Evolutionary conservation across 2,797 vertebrate genomes (phyloP).

Genomic region (Pseudocheirus occidentalis): DNA sequence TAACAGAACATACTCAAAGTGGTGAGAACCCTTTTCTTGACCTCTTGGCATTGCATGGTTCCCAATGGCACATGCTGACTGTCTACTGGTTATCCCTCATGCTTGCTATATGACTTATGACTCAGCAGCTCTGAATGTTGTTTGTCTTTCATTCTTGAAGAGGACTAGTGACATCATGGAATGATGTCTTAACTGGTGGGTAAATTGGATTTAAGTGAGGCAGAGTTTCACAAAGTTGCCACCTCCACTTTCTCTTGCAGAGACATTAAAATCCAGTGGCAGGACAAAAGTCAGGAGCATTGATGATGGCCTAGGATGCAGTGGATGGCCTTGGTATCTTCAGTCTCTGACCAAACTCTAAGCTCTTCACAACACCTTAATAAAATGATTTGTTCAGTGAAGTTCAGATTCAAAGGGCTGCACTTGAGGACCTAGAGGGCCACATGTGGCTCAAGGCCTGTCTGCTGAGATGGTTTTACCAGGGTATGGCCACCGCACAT

Average conservation of each 20-base stretch:
- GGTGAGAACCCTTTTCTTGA: neutral
- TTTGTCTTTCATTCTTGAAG: neutral
- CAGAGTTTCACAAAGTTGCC: neutral
- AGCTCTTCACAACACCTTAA: neutral
- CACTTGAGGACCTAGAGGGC: too few relatives aligned
- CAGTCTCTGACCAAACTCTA: neutral
- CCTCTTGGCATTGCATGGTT: neutral
- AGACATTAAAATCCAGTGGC: neutral
- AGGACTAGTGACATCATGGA: neutral
- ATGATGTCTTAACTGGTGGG: neutral
- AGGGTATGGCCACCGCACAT: too few relatives aligned
- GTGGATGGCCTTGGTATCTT: neutral
- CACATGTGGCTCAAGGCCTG: too few relatives aligned
- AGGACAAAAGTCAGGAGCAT: neutral
- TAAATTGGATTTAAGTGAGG: neutral
- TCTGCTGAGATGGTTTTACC: too few relatives aligned
- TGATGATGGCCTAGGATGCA: neutral
- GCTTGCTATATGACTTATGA: neutral
- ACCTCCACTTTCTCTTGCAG: neutral
- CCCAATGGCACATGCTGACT: neutral
- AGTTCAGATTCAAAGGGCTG: too few relatives aligned
- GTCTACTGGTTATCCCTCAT: neutral
- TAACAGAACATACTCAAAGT: neutral
- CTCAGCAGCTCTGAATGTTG: neutral
- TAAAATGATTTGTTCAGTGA: too few relatives aligned